phyloP scores from a whole-genome alignment of 2,888 invertebrate genomes.

The Eilema griseolum region DNA sequence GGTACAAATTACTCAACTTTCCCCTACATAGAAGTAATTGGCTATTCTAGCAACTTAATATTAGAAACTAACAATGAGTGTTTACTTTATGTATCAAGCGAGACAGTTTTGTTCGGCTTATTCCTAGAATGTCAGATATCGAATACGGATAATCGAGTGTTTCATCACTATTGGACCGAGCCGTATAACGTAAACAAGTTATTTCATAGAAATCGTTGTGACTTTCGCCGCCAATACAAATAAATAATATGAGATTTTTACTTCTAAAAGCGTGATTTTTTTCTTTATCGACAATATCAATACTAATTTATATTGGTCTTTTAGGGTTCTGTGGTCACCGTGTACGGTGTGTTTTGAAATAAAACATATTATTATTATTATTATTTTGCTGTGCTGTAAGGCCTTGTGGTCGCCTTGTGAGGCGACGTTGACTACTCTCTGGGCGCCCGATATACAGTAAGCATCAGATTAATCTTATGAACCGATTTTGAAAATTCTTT shows the following conservation, averaged over 20 bases:
- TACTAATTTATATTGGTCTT: neutral
- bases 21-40: no score
- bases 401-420: no score
- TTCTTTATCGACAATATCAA: neutral
- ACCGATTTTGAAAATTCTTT: no score
- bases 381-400: no score
- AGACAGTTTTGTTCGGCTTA: neutral
- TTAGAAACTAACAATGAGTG: neutral
- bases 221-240: neutral
- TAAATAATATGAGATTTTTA: neutral
- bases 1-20: no score
- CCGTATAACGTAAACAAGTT: neutral
- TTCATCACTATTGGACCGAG: neutral
- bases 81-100: neutral
- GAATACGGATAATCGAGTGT: neutral
- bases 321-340: neutral
- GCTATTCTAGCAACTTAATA: no score
- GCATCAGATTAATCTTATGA: no score
- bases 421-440: no score
- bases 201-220: neutral
- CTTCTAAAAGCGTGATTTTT: neutral
- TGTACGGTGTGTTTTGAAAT: no score
- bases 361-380: no score
- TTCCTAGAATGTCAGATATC: constrained; percentile 1
- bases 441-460: no score